phyloP scores from a whole-genome alignment of 1,140 invertebrate species.

The Cyclina sinensis region DNA sequence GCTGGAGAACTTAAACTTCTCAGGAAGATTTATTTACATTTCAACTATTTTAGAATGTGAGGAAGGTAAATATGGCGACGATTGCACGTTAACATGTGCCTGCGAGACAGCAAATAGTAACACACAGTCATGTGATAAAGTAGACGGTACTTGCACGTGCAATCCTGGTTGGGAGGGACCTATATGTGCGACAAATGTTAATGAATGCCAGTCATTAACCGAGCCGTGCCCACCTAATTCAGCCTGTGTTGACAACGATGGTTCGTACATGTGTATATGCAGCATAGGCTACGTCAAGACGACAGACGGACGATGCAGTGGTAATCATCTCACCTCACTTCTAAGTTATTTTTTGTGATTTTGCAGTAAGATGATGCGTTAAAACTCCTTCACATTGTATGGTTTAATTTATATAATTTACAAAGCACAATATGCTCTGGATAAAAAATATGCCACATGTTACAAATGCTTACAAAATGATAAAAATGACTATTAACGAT shows the following conservation, averaged over 20 bases:
- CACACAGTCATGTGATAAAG: conserved; percentile 29
- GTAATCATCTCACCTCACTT: conserved; percentile 6
- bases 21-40: too few species aligned
- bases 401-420: too few species aligned
- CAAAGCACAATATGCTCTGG: too few species aligned
- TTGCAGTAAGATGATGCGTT: too few species aligned
- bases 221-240: conserved; percentile 54
- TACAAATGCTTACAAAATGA: too few species aligned
- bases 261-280: conserved; percentile 71
- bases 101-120: conserved; percentile 4
- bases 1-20: too few species aligned
- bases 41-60: conserved; percentile 60
- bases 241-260: conserved; percentile 66
- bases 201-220: conserved; percentile 66
- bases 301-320: not conserved
- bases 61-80: conserved; percentile 27
- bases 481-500: too few species aligned
- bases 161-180: conserved; percentile 47
- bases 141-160: conserved; percentile 58
- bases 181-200: conserved; percentile 50
- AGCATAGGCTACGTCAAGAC: conserved; percentile 23
- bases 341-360: too few species aligned
- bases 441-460: too few species aligned
- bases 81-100: conserved; percentile 17
- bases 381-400: too few species aligned